Percentiles rank a stretch among this genome's conserved stretches.
phyloP scores from a whole-genome alignment of 2,113 vertebrate genomes.

The Elgaria multicarinata region DNA sequence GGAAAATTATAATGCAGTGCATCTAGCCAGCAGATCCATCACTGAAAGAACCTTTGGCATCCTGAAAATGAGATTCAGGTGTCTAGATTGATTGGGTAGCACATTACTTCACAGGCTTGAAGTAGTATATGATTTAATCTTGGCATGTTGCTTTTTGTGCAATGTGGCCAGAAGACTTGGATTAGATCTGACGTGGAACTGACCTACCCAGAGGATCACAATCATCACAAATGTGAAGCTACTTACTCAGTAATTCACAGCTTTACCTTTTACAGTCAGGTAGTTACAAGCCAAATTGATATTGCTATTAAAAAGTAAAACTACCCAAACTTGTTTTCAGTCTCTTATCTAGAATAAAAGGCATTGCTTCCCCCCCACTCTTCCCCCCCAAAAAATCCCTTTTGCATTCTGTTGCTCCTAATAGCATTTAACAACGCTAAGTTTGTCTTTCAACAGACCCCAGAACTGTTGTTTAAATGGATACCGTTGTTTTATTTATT shows the following conservation, averaged over 20 bases:
- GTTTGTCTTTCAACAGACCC: no score
- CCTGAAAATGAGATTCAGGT: conserved; percentile 20
- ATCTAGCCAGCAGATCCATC: conserved; percentile 19
- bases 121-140: conserved; percentile 33
- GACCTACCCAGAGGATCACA: not conserved
- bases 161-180: not conserved
- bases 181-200: conserved; percentile 1
- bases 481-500: no score
- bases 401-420: conserved; percentile 10
- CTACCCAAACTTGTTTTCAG: not conserved
- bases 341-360: not conserved
- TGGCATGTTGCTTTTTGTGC: conserved; percentile 4
- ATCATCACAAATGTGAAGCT: not conserved
- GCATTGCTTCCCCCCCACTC: not conserved
- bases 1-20: conserved; percentile 29
- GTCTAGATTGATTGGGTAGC: not conserved
- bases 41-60: conserved; percentile 30
- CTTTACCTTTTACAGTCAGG: not conserved
- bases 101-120: conserved; percentile 9
- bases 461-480: no score
- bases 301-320: not conserved
- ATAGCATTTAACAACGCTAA: no score
- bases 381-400: not conserved
- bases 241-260: not conserved
- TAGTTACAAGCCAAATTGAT: not conserved